Conservation (phyloP, 2,888 invertebrate species). For the Campoplex capitator region DNA sequence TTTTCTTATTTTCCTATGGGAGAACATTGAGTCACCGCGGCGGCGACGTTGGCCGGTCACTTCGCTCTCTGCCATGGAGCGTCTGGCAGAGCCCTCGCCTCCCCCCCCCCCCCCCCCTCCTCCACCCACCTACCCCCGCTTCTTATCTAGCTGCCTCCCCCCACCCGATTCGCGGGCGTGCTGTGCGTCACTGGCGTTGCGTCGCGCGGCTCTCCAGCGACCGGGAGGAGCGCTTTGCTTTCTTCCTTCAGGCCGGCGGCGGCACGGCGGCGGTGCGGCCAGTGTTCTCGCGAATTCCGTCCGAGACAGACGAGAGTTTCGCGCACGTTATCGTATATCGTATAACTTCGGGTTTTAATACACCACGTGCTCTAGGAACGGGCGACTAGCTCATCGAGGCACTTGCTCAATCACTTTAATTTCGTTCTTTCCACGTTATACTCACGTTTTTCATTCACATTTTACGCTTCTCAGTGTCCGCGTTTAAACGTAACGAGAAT, state of each 20-base stretch:
- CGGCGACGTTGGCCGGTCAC: constrained; percentile 43
- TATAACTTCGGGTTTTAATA: constrained; percentile 1
- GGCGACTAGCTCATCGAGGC: not conserved
- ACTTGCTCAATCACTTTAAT: not conserved
- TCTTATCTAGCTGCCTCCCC: constrained; percentile 19
- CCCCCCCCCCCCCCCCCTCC: not conserved
- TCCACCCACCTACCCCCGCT: not conserved
- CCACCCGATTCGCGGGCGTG: constrained; percentile 20
- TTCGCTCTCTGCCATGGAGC: constrained; percentile 21
- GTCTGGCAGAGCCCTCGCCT: constrained; percentile 41
- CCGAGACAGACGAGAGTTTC: constrained; percentile 6
- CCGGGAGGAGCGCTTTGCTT: constrained; percentile 39
- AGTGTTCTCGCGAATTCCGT: constrained; percentile 60
- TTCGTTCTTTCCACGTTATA: not conserved
- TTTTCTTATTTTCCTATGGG: not conserved
- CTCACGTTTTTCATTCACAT: not conserved
- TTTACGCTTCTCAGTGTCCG: too few relatives aligned
- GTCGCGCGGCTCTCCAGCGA: constrained; percentile 52
- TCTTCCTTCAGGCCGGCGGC: not conserved
- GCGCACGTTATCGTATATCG: not conserved
- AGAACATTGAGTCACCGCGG: constrained; percentile 59
- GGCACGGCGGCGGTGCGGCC: not conserved
- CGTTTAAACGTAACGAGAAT: not conserved
- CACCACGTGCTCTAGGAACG: constrained; percentile 36
- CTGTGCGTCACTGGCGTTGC: constrained; percentile 67